Conservation (phyloP, 1,140 invertebrate species). For the Whitmania pigra region DNA sequence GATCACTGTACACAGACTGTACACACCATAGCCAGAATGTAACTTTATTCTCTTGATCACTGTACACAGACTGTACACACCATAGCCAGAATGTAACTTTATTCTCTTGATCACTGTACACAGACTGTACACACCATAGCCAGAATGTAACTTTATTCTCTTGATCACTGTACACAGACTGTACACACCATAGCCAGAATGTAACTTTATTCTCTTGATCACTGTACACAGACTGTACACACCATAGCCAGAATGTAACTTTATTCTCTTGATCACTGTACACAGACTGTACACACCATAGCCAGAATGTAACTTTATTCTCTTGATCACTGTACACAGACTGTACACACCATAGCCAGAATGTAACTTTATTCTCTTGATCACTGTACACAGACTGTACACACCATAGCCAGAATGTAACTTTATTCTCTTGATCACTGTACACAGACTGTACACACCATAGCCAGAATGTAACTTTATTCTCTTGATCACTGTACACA, state of each 20-base stretch:
- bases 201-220: background rate
- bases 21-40: too few relatives aligned
- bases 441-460: slow-evolving; percentile 31
- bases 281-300: slow-evolving; percentile 32
- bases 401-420: too few relatives aligned
- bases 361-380: background rate
- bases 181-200: too few relatives aligned
- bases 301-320: background rate
- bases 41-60: background rate
- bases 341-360: too few relatives aligned
- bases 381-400: slow-evolving; percentile 28
- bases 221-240: slow-evolving; percentile 29
- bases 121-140: slow-evolving; percentile 32
- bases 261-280: background rate
- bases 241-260: too few relatives aligned
- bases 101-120: background rate
- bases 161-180: slow-evolving; percentile 26
- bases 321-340: slow-evolving; percentile 25
- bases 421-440: background rate
- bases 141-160: background rate
- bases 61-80: slow-evolving; percentile 30
- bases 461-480: background rate
- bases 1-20: slow-evolving; percentile 27
- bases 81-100: too few relatives aligned
- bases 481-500: slow-evolving; percentile 19